Percentiles rank a stretch among this genome's conserved stretches.
phyloP scores from a whole-genome alignment of 2,888 invertebrate species.

The Resseliella maxima region DNA sequence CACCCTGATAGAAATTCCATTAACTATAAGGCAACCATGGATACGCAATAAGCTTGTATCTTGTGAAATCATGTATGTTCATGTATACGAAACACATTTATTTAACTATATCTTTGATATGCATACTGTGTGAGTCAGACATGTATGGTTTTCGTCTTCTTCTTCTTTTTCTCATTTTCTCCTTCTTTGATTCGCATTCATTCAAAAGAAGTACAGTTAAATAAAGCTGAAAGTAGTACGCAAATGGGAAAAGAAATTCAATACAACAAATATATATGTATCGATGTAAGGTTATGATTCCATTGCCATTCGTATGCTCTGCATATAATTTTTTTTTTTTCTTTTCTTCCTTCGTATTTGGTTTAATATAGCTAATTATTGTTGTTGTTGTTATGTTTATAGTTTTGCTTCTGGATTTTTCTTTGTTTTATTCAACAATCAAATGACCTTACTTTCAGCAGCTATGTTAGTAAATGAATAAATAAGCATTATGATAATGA shows the following conservation, averaged over 20 bases:
- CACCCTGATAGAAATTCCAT: not conserved
- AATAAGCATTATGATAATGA: not conserved
- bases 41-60: constrained; percentile 14
- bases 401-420: constrained; percentile 42
- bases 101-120: not conserved
- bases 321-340: not conserved
- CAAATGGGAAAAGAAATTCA: not conserved
- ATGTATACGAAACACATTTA: not conserved
- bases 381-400: not conserved
- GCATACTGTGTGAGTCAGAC: not conserved
- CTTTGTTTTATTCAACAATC: constrained; percentile 47
- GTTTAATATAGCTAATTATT: not conserved
- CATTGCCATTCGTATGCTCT: constrained; percentile 4
- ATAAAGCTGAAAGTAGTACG: constrained; percentile 33
- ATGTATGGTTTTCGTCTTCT: no score
- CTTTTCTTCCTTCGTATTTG: no score
- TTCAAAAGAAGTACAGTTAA: constrained; percentile 1
- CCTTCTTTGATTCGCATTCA: not conserved
- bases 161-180: not conserved
- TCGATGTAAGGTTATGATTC: not conserved
- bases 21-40: not conserved
- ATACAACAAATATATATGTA: not conserved
- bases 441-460: constrained; percentile 7
- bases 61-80: constrained; percentile 19
- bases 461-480: not conserved